Evolutionary conservation across 2,113 vertebrate genomes (phyloP), one percentile per base, ranked within the genome.

Genomic region (Zeus faber): DNA sequence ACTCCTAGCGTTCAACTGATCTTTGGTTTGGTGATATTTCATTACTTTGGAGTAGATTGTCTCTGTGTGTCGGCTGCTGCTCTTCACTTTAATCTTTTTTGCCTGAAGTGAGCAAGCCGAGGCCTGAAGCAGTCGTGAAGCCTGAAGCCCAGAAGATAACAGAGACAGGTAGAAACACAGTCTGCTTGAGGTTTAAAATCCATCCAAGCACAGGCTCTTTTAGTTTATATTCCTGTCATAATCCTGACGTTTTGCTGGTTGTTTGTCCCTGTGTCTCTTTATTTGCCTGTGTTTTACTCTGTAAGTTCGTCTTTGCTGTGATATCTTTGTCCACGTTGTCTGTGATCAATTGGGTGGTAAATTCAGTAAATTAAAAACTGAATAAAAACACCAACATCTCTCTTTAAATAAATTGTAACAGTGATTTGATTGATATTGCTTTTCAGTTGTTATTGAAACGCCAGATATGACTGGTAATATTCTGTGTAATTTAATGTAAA

Each of bases 161-260:
- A 53, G 67, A 31, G 46, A 74, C 70, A 86, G 81, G 75, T 86
- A 84, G 60, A 74, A 11, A 16, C 48, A 20, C 48, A 27, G 3
- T 49, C 25, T 45, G 37, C 62, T 40, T 20, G 5, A n/a, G n/a
- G n/a, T n/a, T n/a, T n/a, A 16, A 5, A 1, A 49, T 29, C 1
- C 47, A 17, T 50, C 2, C 27, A 48, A 44, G 18, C 41, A 44
- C 45, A 48, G 2, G 9, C 5, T 26, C 35, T 54, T n/a, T 43
- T 20, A 14, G 3, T 27, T n/a, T n/a, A n/a, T n/a, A n/a, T n/a
- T n/a, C n/a, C n/a, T n/a, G n/a, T n/a, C n/a, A n/a, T n/a, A n/a
- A n/a, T n/a, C n/a, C n/a, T n/a, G n/a, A n/a, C n/a, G n/a, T n/a
- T n/a, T n/a, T n/a, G n/a, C n/a, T n/a, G n/a, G n/a, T n/a, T n/a